Evolutionary conservation across 2,113 vertebrate genomes (phyloP).

Genomic region (Albula glossodonta): DNA sequence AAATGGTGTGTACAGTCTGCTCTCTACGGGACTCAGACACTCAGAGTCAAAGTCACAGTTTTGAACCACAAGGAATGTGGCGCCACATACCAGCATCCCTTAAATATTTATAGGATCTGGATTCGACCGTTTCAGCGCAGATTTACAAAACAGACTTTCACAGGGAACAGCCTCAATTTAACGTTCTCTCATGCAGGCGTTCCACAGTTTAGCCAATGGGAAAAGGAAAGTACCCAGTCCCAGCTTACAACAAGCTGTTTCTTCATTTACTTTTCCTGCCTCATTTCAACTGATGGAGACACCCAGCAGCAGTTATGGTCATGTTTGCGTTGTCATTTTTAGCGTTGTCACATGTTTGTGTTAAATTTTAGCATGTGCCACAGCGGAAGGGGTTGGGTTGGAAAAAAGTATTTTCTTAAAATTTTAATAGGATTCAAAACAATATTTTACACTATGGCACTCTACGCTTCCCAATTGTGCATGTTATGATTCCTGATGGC

Average conservation of each 20-base stretch:
- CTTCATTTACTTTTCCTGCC: neutral
- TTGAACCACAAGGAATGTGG: neutral
- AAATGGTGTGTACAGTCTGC: neutral
- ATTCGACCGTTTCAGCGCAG: neutral
- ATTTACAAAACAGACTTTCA: neutral
- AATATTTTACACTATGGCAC: neutral
- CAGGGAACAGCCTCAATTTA: neutral
- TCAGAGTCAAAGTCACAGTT: neutral
- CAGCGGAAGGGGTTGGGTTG: neutral
- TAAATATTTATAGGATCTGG: neutral
- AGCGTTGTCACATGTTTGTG: neutral
- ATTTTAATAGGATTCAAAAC: neutral
- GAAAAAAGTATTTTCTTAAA: neutral
- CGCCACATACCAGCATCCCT: neutral
- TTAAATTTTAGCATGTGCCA: neutral
- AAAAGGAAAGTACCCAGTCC: neutral
- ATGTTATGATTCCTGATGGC: neutral
- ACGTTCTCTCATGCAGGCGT: neutral
- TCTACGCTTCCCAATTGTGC: neutral
- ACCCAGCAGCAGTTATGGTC: neutral
- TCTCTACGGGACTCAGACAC: neutral
- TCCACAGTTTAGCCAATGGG: neutral
- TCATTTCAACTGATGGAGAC: neutral
- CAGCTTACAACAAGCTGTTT: neutral
- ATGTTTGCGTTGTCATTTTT: neutral